These are phyloP conservation scores for Idris sp. DNA, from an alignment of 1,140 invertebrate species.

Conservation along the genomic window DNA sequence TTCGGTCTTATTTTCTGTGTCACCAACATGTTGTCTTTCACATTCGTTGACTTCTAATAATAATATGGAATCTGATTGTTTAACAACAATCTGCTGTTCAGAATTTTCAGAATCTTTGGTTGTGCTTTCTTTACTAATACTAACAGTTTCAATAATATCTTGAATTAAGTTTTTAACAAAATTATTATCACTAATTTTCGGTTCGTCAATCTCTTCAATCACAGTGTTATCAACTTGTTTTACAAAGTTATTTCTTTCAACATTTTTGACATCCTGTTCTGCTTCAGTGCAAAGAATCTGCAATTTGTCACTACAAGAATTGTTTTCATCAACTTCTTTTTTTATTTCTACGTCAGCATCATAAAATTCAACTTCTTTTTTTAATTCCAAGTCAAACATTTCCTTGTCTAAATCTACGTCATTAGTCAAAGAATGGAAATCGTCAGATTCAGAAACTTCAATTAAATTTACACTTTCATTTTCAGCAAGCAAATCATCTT, in stretches of 20 bases:
- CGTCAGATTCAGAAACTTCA: too few relatives aligned
- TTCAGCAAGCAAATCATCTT: too few relatives aligned
- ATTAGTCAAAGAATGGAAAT: too few relatives aligned
- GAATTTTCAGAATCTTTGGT: constrained; percentile 18
- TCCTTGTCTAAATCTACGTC: too few relatives aligned
- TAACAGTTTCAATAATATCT: constrained; percentile 6
- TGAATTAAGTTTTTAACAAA: constrained; percentile 5
- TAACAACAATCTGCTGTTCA: background rate
- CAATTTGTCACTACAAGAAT: too few relatives aligned
- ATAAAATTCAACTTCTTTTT: too few relatives aligned
- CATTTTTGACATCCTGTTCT: background rate
- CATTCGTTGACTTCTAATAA: background rate
- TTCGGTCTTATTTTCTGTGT: too few relatives aligned
- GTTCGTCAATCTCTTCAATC: constrained; percentile 4
- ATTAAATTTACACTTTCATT: too few relatives aligned
- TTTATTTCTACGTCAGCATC: background rate
- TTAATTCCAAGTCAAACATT: background rate
- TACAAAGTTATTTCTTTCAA: background rate
- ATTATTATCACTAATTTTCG: background rate
- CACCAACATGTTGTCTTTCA: too few relatives aligned
- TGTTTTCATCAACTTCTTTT: constrained; percentile 5
- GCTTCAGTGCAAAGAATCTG: too few relatives aligned
- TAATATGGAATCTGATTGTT: constrained; percentile 8
- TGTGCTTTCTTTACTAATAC: constrained; percentile 10
- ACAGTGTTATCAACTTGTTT: constrained; percentile 16